Conservation (phyloP, 2,113 vertebrate species). For the Epinephelus cyanopodus region DNA sequence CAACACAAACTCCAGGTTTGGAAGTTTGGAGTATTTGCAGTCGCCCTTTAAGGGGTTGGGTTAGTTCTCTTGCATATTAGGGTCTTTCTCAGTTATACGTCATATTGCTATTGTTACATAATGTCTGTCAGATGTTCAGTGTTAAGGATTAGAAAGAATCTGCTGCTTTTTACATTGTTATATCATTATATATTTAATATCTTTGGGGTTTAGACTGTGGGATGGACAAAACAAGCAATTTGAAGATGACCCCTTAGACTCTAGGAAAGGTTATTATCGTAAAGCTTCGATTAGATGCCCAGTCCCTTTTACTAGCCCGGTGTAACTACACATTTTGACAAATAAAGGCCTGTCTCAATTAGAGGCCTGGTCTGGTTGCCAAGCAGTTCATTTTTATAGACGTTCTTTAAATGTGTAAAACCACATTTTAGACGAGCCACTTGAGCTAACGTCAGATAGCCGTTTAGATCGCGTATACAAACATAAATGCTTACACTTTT, state of each 20-base stretch:
- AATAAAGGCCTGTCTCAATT: too few species aligned
- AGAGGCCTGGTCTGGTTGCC: too few species aligned
- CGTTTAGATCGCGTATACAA: too few species aligned
- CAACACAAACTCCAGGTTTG: constrained; percentile 54
- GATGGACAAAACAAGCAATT: neutral
- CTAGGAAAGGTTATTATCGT: too few species aligned
- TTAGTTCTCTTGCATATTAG: neutral
- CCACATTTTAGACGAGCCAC: too few species aligned
- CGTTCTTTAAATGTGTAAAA: too few species aligned
- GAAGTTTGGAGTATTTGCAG: neutral
- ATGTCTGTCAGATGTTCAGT: neutral
- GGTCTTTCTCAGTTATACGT: neutral
- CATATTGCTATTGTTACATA: neutral
- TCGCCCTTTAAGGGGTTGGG: neutral
- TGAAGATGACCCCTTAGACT: neutral
- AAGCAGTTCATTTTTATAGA: too few species aligned
- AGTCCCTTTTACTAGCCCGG: too few species aligned
- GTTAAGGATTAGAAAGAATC: neutral
- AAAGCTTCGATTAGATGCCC: too few species aligned
- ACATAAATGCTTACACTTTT: too few species aligned
- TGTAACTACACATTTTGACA: too few species aligned
- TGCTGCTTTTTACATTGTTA: neutral
- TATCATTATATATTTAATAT: neutral
- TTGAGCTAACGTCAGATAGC: too few species aligned
- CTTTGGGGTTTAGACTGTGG: neutral